phyloP scores from a whole-genome alignment of 2,888 invertebrate genomes.

The Kuschelorhynchus macadamiae region DNA sequence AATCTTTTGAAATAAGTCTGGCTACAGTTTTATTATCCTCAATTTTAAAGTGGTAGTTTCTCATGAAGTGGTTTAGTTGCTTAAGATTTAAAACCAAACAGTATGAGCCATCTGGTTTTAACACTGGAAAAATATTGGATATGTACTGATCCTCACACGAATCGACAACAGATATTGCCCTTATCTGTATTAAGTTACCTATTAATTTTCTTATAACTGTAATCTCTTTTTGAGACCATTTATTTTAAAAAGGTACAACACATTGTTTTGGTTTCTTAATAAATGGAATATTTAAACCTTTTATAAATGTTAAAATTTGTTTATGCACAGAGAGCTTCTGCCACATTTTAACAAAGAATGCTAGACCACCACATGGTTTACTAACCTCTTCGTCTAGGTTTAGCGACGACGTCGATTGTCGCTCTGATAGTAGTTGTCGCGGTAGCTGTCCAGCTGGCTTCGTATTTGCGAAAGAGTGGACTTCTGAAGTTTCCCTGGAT shows the following conservation, averaged over 20 bases:
- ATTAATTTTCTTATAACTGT: background rate
- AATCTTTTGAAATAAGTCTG: slow-evolving; percentile 42
- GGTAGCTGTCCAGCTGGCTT: slow-evolving; percentile 9
- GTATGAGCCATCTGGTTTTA: slow-evolving; percentile 37
- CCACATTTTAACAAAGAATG: slow-evolving; percentile 15
- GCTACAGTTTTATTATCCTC: slow-evolving; percentile 51
- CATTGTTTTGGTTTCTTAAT: slow-evolving; percentile 14
- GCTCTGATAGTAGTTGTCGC: slow-evolving; percentile 17
- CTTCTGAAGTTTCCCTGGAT: slow-evolving; percentile 28
- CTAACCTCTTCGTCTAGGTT: slow-evolving; percentile 19
- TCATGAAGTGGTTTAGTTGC: slow-evolving; percentile 50
- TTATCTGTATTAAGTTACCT: background rate
- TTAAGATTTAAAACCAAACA: slow-evolving; percentile 52
- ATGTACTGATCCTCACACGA: background rate
- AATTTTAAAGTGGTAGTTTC: slow-evolving; percentile 53
- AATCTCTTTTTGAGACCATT: slow-evolving; percentile 19
- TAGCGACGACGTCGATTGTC: slow-evolving; percentile 25
- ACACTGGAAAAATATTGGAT: slow-evolving; percentile 1
- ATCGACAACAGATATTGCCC: background rate
- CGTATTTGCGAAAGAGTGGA: slow-evolving; percentile 13
- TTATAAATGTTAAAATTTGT: slow-evolving; percentile 27
- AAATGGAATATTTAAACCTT: slow-evolving; percentile 23
- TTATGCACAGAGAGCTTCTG: background rate
- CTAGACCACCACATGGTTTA: slow-evolving; percentile 10
- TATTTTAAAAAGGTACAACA: slow-evolving; percentile 8